Evolutionary conservation across 2,797 vertebrate species (phyloP).

Genomic region (Mastacembelus armatus): DNA sequence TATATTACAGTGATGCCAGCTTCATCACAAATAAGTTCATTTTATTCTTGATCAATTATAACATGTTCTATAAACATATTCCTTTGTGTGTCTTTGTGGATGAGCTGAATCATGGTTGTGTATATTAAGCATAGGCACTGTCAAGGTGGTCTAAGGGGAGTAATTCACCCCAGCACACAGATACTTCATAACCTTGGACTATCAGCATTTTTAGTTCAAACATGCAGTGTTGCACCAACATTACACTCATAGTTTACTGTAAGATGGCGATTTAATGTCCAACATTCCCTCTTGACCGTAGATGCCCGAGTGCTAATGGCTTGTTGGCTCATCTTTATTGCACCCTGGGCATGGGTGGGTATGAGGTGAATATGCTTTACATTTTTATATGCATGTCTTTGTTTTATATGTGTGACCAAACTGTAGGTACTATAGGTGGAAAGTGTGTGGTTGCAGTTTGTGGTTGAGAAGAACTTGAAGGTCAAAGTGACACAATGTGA

Average conservation of each 20-base stretch:
- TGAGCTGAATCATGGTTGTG: conserved; percentile 23
- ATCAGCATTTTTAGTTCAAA: conserved; percentile 8
- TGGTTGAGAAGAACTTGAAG: conserved; percentile 4
- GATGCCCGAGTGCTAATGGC: conserved; percentile 15
- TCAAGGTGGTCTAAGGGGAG: conserved; percentile 9
- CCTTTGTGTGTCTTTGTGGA: not conserved
- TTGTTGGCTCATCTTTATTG: conserved; percentile 32
- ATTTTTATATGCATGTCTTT: conserved; percentile 19
- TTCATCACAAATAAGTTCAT: not conserved
- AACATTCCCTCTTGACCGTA: conserved; percentile 21
- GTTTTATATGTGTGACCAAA: not conserved
- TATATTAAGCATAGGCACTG: conserved; percentile 1
- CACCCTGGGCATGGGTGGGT: conserved; percentile 2
- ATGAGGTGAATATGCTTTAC: conserved; percentile 24
- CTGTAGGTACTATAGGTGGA: not conserved
- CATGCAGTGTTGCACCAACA: conserved; percentile 17
- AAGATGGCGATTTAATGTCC: conserved; percentile 28
- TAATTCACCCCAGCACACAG: conserved; percentile 12
- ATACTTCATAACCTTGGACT: conserved; percentile 21
- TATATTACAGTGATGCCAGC: not conserved
- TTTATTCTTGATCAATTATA: not conserved
- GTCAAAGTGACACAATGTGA: conserved; percentile 23
- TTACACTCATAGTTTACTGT: conserved; percentile 11
- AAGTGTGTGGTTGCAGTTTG: conserved; percentile 9
- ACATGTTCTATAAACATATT: not conserved